Conservation (phyloP, 1,140 invertebrate species). For the Formica selysi region DNA sequence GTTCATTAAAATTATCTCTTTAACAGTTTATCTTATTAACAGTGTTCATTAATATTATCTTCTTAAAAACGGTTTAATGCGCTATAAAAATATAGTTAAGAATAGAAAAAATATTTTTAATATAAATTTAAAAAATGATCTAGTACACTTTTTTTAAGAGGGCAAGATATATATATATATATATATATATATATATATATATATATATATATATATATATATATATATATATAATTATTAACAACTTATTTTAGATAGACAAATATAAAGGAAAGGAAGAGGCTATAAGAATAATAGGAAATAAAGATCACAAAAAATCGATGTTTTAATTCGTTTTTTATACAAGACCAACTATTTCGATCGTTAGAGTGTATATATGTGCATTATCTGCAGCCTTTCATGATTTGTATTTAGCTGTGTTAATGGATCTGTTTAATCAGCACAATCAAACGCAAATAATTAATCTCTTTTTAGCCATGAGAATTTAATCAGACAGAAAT, state of each 20-base stretch:
- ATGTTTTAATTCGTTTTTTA: conserved; percentile 21
- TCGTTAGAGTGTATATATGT: conserved; percentile 2
- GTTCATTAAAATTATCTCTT: conserved; percentile 44
- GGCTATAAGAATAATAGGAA: background rate
- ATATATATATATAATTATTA: background rate
- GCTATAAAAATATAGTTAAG: background rate
- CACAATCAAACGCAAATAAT: conserved; percentile 60
- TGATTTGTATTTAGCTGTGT: conserved; percentile 38
- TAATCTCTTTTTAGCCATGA: conserved; percentile 26
- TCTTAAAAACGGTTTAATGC: background rate
- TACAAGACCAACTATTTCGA: conserved; percentile 4
- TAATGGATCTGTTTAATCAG: conserved; percentile 70
- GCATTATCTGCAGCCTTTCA: conserved; percentile 27
- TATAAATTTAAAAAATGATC: conserved; percentile 4
- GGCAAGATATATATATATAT: background rate
- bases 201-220: too few species aligned
- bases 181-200: too few species aligned
- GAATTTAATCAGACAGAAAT: conserved; percentile 12
- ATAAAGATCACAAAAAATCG: background rate
- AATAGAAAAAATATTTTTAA: conserved; percentile 15
- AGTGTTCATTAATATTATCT: conserved; percentile 39
- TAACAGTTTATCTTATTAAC: background rate
- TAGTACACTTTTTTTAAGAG: background rate
- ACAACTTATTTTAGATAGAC: background rate
- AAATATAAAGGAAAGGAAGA: background rate